Base-by-base conservation (phyloP, 1,140 invertebrate species). In the Diorhabda carinulata region DNA sequence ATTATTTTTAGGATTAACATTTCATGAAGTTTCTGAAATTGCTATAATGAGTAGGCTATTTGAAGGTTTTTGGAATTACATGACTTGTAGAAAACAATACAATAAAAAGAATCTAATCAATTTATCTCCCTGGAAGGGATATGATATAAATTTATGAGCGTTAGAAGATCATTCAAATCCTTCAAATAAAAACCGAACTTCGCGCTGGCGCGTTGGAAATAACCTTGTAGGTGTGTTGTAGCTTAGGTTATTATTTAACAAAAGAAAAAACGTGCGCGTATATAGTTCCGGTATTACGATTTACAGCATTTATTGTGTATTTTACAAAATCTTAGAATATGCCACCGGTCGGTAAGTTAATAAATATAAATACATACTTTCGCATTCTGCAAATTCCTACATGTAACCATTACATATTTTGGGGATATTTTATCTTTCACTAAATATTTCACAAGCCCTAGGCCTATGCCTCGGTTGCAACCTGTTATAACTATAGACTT, bases 401-500 rank as follows among this genome's bases (percentile, higher is more conserved):
- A 94, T 66, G 91, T 90, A 43, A 91, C 91, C 74, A 94, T 89
- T 10, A 93, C 82, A 77, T 85, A 77, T 77, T 87, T 80, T 45
- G 89, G 87, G 25, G 85, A 82, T 70, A 84, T 84, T 43, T 81
- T 73, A 2, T 82, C 75, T 57, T 80, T 74, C 3, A 82, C 68
- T 42, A 93, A 75, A 79, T 90, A 86, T 82, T 90, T 92, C 2
- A 95, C 88, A 65, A 97, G 83, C 60, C 93, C 93, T 45, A 96
- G 82, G 10, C 95, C 95, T 59, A 97, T 81, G 2, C 95, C 95
- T 56, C 95, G 87, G 79, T 95, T 96, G 63, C 91, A 91, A 40
- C 95, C 95, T 5, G 94, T 97, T 68, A 96, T 89, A 70, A 97
- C 82, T 72, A 95, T 87, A 47, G 91, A 91, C 72, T 87, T 90